These are phyloP conservation scores for Drosophila phalerata DNA, from an alignment of 2,888 invertebrate genomes.

Conservation along the genomic window DNA sequence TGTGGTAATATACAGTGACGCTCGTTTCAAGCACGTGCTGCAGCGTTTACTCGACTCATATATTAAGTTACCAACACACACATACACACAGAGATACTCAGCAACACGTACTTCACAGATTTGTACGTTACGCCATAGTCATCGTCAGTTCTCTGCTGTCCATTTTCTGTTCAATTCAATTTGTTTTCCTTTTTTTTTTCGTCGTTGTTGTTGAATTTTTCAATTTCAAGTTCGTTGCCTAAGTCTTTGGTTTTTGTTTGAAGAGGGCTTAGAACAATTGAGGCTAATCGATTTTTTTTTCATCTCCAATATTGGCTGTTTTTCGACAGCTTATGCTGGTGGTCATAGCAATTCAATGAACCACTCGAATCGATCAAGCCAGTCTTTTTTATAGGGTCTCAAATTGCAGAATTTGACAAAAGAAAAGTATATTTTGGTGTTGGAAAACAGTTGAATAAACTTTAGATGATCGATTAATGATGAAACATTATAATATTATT, in stretches of 20 bases:
- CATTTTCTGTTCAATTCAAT: conserved; percentile 54
- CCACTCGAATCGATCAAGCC: conserved; percentile 43
- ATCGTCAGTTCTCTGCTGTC: conserved; percentile 49
- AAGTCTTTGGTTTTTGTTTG: conserved; percentile 65
- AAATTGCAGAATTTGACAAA: conserved; percentile 24
- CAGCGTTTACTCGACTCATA: conserved; percentile 73
- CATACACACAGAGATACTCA: conserved; percentile 59
- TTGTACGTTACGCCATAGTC: conserved; percentile 75
- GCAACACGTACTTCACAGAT: conserved; percentile 76
- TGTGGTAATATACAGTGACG: conserved; percentile 77
- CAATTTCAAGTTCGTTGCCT: conserved; percentile 76
- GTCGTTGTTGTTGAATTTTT: conserved; percentile 53
- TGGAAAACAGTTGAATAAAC: conserved; percentile 16
- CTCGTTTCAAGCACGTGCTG: conserved; percentile 78
- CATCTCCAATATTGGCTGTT: conserved; percentile 40
- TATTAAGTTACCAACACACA: conserved; percentile 66
- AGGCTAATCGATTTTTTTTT: conserved; percentile 74
- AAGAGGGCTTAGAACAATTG: conserved; percentile 73
- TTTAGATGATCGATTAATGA: conserved; percentile 17
- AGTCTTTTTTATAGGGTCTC: conserved; percentile 20
- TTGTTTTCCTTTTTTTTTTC: conserved; percentile 41
- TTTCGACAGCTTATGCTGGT: conserved; percentile 74
- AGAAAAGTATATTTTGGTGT: conserved; percentile 9
- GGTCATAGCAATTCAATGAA: conserved; percentile 61
- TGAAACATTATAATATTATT: conserved; percentile 9